These are phyloP conservation scores for Oreocharis arfaki DNA, from an alignment of 2,113 vertebrate genomes.

Conservation along the genomic window DNA sequence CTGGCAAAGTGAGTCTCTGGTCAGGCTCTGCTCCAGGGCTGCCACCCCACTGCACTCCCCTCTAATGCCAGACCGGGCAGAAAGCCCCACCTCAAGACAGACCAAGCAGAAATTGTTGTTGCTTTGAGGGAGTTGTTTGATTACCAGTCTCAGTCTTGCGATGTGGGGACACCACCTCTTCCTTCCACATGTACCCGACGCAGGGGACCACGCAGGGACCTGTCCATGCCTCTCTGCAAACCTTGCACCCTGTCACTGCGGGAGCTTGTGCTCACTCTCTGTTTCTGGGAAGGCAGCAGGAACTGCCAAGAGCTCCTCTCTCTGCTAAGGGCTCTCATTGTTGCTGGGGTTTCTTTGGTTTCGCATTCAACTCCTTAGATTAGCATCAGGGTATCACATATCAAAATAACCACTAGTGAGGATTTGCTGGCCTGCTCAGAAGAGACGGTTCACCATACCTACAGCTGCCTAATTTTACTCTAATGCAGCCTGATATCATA, in stretches of 20 bases:
- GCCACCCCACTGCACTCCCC: background rate
- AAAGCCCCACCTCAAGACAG: background rate
- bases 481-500: background rate
- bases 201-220: background rate
- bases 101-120: background rate
- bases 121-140: background rate
- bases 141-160: rapidly evolving
- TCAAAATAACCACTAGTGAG: slow-evolving; percentile 47
- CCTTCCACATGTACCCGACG: rapidly evolving
- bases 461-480: background rate
- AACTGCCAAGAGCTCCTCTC: background rate
- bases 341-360: background rate
- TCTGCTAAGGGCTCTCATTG: background rate
- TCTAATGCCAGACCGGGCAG: rapidly evolving
- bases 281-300: background rate
- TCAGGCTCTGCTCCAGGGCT: background rate
- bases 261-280: background rate
- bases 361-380: background rate
- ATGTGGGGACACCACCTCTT: background rate
- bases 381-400: slow-evolving; percentile 37
- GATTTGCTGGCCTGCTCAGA: slow-evolving; percentile 8
- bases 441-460: background rate
- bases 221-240: rapidly evolving
- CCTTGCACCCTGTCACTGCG: background rate
- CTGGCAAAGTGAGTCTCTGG: rapidly evolving